phyloP scores from a whole-genome alignment of 2,113 vertebrate genomes.

The Camelus dromedarius region DNA sequence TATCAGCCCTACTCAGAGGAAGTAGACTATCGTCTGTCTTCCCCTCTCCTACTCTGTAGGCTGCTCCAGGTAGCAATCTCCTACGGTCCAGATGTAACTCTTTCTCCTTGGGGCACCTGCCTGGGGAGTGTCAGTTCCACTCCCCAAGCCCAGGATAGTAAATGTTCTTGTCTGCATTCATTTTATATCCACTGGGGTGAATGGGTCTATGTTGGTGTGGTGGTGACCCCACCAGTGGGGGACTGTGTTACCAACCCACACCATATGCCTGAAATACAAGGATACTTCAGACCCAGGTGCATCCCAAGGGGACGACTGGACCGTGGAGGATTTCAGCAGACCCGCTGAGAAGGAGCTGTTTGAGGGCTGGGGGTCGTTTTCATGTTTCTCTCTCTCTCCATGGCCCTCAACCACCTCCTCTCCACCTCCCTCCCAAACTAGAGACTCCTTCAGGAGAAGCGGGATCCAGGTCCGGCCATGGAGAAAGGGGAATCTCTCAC shows the following conservation, averaged over 20 bases:
- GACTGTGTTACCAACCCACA: background rate
- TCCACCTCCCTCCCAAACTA: accelerated
- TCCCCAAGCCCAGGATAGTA: background rate
- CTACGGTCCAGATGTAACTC: background rate
- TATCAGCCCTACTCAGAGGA: background rate
- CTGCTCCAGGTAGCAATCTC: background rate
- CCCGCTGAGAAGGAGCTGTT: background rate
- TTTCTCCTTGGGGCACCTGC: background rate
- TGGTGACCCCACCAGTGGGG: background rate
- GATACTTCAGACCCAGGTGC: background rate
- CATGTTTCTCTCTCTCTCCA: background rate
- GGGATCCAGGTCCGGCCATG: background rate
- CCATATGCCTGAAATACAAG: background rate
- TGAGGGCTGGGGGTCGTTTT: background rate
- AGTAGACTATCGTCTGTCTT: background rate
- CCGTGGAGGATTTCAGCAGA: background rate
- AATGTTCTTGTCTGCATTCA: background rate
- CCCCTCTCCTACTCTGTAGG: background rate
- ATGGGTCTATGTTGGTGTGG: background rate
- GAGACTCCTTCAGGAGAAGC: background rate
- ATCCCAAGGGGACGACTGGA: background rate
- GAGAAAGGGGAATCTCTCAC: accelerated
- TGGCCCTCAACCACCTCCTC: accelerated
- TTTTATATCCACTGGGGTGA: background rate
- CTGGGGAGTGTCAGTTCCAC: background rate